Percentiles rank a stretch among this genome's conserved stretches.
phyloP scores from a whole-genome alignment of 2,797 vertebrate genomes.

The Setipinna tenuifilis region DNA sequence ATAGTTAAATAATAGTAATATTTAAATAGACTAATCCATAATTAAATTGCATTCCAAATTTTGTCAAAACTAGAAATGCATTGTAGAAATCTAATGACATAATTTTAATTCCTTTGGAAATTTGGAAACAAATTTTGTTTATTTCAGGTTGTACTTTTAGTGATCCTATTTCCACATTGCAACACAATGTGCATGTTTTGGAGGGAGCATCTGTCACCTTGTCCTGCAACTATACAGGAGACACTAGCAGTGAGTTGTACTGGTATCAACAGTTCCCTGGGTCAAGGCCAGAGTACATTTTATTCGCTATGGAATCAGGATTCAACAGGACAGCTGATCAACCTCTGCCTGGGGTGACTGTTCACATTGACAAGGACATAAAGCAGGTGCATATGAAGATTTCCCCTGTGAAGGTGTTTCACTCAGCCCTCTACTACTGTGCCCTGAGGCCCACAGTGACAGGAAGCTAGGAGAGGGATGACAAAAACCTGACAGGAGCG shows the following conservation, averaged over 20 bases:
- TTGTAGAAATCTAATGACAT: too few species aligned
- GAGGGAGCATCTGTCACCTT: neutral
- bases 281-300: neutral
- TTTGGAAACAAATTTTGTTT: too few species aligned
- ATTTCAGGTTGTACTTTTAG: neutral
- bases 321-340: neutral
- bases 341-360: neutral
- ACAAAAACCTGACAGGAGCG: constrained; percentile 7
- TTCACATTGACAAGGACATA: neutral
- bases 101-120: too few species aligned
- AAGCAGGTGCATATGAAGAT: constrained; percentile 1
- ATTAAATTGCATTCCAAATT: too few species aligned
- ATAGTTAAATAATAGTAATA: too few species aligned
- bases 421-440: constrained; percentile 3
- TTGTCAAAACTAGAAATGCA: too few species aligned
- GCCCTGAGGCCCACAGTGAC: constrained; percentile 14
- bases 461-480: neutral
- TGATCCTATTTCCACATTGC: neutral
- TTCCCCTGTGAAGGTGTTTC: neutral
- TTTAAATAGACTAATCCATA: too few species aligned
- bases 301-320: neutral
- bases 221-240: constrained; percentile 26
- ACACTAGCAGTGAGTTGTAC: neutral
- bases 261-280: constrained; percentile 20
- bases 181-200: neutral